Evolutionary conservation across 1,140 invertebrate genomes (phyloP).

Genomic region (Neotoxoptera formosana): DNA sequence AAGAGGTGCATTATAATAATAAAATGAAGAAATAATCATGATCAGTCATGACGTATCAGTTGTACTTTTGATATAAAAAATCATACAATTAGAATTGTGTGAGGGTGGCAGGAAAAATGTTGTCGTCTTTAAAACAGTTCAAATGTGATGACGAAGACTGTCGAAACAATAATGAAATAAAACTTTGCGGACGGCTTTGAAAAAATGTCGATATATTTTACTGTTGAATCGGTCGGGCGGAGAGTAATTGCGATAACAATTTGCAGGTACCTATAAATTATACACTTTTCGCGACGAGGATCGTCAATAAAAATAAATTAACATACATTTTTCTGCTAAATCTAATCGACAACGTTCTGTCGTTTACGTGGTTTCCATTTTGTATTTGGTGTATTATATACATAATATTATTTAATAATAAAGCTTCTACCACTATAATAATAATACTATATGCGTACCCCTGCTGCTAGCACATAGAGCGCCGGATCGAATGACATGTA

Average conservation of each 20-base stretch:
- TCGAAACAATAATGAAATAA: slow-evolving; percentile 2
- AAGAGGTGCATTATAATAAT: too few species aligned
- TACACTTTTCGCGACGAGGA: neutral
- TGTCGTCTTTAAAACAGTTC: neutral
- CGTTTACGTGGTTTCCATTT: slow-evolving; percentile 33
- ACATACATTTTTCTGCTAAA: neutral
- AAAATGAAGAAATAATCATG: neutral
- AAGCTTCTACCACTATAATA: neutral
- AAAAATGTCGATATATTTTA: neutral
- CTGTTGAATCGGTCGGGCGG: neutral
- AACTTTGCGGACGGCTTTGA: neutral
- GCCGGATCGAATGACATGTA: neutral
- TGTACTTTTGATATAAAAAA: too few species aligned
- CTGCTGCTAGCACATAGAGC: neutral
- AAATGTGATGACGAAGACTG: neutral
- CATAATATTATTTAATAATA: neutral
- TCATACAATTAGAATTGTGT: too few species aligned
- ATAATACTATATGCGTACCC: neutral
- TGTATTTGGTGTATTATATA: neutral
- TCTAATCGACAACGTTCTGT: neutral
- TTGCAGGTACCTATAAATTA: neutral
- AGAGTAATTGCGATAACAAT: neutral
- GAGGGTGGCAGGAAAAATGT: neutral
- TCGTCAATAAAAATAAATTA: neutral
- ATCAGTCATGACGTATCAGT: neutral